These are phyloP conservation scores for Graphium colonna DNA, from an alignment of 2,888 invertebrate species.

Conservation along the genomic window DNA sequence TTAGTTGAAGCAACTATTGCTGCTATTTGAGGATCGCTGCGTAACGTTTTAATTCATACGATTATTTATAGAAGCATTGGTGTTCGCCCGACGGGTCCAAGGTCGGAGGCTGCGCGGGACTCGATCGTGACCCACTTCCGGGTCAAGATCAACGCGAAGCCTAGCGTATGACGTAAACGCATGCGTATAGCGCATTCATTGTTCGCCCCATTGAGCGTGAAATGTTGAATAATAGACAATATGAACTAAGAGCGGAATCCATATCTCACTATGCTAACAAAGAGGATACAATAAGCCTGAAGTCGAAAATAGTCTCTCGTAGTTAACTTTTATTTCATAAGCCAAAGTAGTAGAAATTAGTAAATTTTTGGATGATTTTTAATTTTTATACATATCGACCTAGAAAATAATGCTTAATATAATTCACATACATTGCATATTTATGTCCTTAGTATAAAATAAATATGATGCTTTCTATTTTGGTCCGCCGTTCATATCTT, in stretches of 20 bases:
- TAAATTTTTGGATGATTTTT: background rate
- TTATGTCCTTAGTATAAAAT: too few relatives aligned
- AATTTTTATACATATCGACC: background rate
- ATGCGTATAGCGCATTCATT: constrained; percentile 33
- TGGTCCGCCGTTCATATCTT: too few relatives aligned
- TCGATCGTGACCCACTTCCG: constrained; percentile 54
- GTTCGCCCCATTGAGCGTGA: constrained; percentile 7
- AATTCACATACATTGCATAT: too few relatives aligned
- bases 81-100: constrained; percentile 31
- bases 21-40: background rate
- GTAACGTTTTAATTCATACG: background rate
- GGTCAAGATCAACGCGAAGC: constrained; percentile 59
- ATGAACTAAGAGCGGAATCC: background rate
- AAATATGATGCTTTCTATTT: too few relatives aligned
- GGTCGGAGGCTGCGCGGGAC: constrained; percentile 58
- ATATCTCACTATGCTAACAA: background rate
- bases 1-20: background rate
- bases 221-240: background rate
- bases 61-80: constrained; percentile 19
- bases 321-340: too few relatives aligned
- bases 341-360: background rate
- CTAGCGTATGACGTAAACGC: constrained; percentile 34
- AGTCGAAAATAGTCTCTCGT: background rate
- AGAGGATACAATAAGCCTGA: background rate
- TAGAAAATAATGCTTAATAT: too few relatives aligned